phyloP scores from a whole-genome alignment of 2,113 vertebrate genomes.

The Tragelaphus buxtoni region DNA sequence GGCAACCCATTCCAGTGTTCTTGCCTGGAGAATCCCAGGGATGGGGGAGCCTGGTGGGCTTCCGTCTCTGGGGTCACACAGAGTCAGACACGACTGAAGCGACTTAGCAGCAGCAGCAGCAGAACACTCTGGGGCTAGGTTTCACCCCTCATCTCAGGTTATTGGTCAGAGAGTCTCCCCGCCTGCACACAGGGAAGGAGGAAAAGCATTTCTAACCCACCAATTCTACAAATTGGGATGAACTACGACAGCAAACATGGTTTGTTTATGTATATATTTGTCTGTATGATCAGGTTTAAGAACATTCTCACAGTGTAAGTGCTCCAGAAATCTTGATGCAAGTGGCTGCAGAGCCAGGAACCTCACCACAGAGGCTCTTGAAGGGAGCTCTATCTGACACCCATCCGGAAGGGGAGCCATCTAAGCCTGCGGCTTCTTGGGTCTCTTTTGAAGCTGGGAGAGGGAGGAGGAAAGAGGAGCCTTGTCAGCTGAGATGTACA shows the following conservation, averaged over 20 bases:
- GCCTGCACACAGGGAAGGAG: background rate
- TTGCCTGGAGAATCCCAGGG: no score
- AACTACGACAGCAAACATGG: background rate
- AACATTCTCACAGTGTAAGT: background rate
- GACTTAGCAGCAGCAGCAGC: no score
- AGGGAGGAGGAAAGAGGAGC: fast-evolving
- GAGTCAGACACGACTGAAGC: no score
- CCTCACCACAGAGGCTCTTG: background rate
- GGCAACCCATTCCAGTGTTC: no score
- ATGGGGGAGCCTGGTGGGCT: no score
- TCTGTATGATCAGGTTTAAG: background rate
- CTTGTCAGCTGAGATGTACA: background rate
- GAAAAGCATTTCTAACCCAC: background rate
- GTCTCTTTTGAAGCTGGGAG: background rate
- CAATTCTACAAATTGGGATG: background rate
- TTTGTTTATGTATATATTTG: background rate
- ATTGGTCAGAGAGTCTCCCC: background rate
- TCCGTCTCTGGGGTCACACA: no score
- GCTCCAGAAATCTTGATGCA: background rate
- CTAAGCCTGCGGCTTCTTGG: background rate
- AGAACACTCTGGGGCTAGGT: background rate
- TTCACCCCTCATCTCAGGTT: fast-evolving
- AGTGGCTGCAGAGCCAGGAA: background rate
- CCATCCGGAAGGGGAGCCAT: background rate
- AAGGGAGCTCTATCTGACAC: background rate